Percentiles rank a stretch among this genome's conserved stretches.
Conservation (phyloP, 2,113 vertebrate species). For the Mobula birostris region DNA sequence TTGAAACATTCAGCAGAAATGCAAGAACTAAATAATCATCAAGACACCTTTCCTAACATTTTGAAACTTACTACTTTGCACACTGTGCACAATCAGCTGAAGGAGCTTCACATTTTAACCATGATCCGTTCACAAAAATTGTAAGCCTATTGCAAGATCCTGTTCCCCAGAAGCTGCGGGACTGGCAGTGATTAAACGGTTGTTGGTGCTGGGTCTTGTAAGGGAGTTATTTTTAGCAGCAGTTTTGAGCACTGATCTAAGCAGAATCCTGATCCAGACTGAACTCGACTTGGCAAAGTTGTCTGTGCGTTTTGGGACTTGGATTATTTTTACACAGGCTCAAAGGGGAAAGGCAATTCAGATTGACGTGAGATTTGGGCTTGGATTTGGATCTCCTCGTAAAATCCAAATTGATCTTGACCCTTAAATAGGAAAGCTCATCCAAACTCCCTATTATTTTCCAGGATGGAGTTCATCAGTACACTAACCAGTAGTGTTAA, state of each 20-base stretch:
- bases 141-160: background rate
- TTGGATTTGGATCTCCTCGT: background rate
- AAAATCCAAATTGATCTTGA: background rate
- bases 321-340: background rate
- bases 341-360: background rate
- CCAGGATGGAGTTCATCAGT: background rate
- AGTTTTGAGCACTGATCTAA: background rate
- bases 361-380: background rate
- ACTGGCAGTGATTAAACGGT: slow-evolving; percentile 11
- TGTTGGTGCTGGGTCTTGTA: background rate
- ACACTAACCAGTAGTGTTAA: too few relatives aligned
- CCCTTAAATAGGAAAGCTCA: background rate
- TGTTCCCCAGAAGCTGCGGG: background rate
- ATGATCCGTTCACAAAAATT: background rate
- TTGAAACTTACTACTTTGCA: background rate
- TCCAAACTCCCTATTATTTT: background rate
- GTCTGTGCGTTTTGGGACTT: background rate
- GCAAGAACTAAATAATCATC: background rate
- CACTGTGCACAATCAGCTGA: background rate
- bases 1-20: background rate
- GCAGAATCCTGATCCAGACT: background rate
- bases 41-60: background rate
- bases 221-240: background rate
- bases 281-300: background rate
- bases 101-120: background rate